phyloP scores from a whole-genome alignment of 2,888 invertebrate genomes.

The Meta bourneti region DNA sequence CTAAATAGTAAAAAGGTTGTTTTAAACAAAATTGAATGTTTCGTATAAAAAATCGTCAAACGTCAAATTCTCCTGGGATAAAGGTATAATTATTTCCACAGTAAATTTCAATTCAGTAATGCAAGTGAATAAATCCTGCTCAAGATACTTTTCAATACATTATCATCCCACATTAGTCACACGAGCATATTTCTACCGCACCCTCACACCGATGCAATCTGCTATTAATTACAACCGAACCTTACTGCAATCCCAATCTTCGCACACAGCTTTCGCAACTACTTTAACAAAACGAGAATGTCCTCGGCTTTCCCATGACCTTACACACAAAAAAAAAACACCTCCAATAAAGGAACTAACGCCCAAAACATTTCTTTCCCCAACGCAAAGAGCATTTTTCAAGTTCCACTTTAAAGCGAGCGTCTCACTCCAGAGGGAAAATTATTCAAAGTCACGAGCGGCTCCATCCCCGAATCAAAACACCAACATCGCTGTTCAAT shows the following conservation, averaged over 20 bases:
- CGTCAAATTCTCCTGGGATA: too few relatives aligned
- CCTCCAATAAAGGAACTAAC: constrained; percentile 23
- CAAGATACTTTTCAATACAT: too few relatives aligned
- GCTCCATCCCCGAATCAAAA: constrained; percentile 13
- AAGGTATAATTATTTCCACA: too few relatives aligned
- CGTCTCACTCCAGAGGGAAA: neutral
- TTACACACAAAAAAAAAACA: neutral
- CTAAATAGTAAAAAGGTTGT: too few relatives aligned
- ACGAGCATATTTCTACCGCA: neutral
- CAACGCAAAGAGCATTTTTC: neutral
- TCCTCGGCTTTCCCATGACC: constrained; percentile 28
- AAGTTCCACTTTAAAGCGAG: too few relatives aligned
- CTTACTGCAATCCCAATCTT: neutral
- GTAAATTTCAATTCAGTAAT: too few relatives aligned
- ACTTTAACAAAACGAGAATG: neutral
- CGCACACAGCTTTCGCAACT: neutral
- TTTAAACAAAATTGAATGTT: too few relatives aligned
- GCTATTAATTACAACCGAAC: neutral
- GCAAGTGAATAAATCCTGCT: too few relatives aligned
- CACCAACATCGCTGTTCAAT: constrained; percentile 8
- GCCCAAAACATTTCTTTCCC: constrained; percentile 12
- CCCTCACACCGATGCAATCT: neutral
- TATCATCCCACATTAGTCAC: too few relatives aligned
- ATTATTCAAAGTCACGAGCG: constrained; percentile 39
- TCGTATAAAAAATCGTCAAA: too few relatives aligned